Evolutionary conservation across 1,140 invertebrate species (phyloP).

Genomic region (Plutomurus gul): DNA sequence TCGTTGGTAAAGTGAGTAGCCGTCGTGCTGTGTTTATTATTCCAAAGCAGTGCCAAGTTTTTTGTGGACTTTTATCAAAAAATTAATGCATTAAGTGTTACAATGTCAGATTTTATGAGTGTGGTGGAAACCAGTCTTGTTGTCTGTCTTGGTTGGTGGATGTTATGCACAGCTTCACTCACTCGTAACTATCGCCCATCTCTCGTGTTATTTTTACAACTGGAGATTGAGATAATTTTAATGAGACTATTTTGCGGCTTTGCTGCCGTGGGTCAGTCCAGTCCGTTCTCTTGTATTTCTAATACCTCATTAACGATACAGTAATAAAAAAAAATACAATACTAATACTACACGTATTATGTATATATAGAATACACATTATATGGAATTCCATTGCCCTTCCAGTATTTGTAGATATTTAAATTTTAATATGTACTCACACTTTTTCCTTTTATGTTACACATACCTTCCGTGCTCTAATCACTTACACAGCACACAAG

Average conservation of each 20-base stretch:
- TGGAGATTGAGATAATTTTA: constrained; percentile 33
- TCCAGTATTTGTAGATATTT: neutral
- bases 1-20: no score
- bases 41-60: constrained; percentile 24
- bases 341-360: no score
- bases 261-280: neutral
- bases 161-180: neutral
- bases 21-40: constrained; percentile 21
- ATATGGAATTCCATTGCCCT: neutral
- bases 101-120: constrained; percentile 35
- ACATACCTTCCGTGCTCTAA: neutral
- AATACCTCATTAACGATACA: constrained; percentile 12
- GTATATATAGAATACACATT: neutral
- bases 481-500: neutral
- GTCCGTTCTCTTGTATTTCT: neutral
- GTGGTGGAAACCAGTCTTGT: neutral
- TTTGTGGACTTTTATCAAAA: constrained; percentile 14
- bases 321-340: neutral
- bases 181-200: constrained; percentile 16
- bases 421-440: neutral
- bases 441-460: constrained; percentile 14
- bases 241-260: constrained; percentile 34
- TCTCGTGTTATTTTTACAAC: constrained; percentile 30
- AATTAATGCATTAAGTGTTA: constrained; percentile 34
- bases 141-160: neutral